These are phyloP conservation scores for Bombyx mori DNA, from an alignment of 1,140 invertebrate species.

Conservation along the genomic window DNA sequence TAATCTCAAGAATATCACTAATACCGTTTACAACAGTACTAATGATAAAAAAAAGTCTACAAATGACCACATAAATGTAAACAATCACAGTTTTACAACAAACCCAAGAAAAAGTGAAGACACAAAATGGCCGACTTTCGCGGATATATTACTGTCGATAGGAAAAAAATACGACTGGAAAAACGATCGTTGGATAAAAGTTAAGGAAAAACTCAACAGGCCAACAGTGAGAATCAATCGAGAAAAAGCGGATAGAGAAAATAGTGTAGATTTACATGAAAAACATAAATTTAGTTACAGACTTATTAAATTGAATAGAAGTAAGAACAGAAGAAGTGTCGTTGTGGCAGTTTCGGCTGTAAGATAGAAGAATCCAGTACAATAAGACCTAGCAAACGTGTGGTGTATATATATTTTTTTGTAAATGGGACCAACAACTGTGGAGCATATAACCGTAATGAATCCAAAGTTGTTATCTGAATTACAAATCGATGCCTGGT, in stretches of 20 bases:
- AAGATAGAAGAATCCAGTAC: conserved; percentile 33
- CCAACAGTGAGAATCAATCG: not conserved
- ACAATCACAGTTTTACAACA: not conserved
- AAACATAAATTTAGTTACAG: conserved; percentile 59
- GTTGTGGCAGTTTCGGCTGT: conserved; percentile 58
- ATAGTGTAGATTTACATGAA: conserved; percentile 26
- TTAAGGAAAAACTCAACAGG: conserved; percentile 40
- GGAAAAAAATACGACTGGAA: conserved; percentile 63
- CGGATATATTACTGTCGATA: conserved; percentile 49
- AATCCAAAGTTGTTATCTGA: too few species aligned
- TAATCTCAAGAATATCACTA: not conserved
- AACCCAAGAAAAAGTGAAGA: not conserved
- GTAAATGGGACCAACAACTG: conserved; percentile 23
- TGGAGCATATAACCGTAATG: not conserved
- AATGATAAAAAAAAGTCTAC: not conserved
- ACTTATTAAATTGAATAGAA: conserved; percentile 56
- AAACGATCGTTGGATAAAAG: conserved; percentile 62
- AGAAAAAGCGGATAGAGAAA: conserved; percentile 17
- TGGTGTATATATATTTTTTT: conserved; percentile 21
- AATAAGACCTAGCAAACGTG: conserved; percentile 1
- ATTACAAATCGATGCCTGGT: too few species aligned
- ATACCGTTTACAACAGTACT: not conserved
- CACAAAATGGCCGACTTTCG: conserved; percentile 50
- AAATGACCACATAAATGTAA: not conserved
- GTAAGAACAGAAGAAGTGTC: conserved; percentile 54